phyloP scores from a whole-genome alignment of 2,113 vertebrate genomes.

The Poicephalus gulielmi region DNA sequence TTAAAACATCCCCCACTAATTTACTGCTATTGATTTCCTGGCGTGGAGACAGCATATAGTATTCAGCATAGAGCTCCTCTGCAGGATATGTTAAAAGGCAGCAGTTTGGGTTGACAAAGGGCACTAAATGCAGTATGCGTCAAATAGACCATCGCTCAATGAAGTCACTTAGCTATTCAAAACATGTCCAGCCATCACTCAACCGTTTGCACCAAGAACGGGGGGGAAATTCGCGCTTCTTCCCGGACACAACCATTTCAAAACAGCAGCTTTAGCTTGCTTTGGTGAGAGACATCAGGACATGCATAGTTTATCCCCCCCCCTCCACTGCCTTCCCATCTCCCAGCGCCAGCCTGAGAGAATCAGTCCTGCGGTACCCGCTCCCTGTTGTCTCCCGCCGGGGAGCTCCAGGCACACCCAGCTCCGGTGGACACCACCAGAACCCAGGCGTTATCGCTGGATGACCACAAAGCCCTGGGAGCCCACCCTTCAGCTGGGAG shows the following conservation, averaged over 20 bases:
- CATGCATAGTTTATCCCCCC: slow-evolving; percentile 19
- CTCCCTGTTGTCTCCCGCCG: background rate
- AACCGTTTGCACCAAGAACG: slow-evolving; percentile 78
- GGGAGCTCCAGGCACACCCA: slow-evolving; percentile 52
- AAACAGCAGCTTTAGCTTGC: slow-evolving; percentile 52
- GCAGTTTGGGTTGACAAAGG: slow-evolving; percentile 81
- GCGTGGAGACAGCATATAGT: slow-evolving; percentile 76
- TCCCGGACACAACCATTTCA: slow-evolving; percentile 52
- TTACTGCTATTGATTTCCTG: slow-evolving; percentile 76
- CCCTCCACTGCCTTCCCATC: background rate
- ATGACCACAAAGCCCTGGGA: background rate
- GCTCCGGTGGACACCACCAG: background rate
- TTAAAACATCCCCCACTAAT: slow-evolving; percentile 76
- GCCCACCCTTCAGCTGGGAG: background rate
- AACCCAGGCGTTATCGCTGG: background rate
- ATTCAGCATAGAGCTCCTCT: slow-evolving; percentile 80
- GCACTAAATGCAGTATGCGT: slow-evolving; percentile 87
- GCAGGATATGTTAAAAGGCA: slow-evolving; percentile 80
- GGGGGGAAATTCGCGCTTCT: slow-evolving; percentile 25
- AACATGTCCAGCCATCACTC: slow-evolving; percentile 85
- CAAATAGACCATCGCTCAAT: slow-evolving; percentile 85
- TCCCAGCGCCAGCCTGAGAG: slow-evolving; percentile 20
- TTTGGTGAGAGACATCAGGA: slow-evolving; percentile 52
- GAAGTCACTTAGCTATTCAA: slow-evolving; percentile 88
- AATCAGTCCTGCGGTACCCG: slow-evolving; percentile 64